Conservation (phyloP, 1,140 invertebrate species). For the Neocloeon triangulifer region DNA sequence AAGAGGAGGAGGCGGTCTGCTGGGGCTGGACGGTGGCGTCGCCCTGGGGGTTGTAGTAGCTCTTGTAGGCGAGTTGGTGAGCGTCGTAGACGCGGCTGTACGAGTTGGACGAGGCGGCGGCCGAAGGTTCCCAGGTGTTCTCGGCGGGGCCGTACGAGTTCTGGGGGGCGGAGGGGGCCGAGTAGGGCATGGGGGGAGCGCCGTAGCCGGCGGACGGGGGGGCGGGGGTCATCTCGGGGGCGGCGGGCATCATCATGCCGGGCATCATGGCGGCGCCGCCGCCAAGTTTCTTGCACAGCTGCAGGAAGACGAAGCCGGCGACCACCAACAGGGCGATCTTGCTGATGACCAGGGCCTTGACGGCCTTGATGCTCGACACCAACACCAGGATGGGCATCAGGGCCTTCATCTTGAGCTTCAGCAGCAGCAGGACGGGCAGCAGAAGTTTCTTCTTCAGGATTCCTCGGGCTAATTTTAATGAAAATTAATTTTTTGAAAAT, state of each 20-base stretch:
- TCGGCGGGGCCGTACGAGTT: too few relatives aligned
- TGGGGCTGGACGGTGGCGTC: background rate
- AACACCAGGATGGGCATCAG: constrained; percentile 58
- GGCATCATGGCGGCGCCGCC: constrained; percentile 48
- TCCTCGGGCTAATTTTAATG: constrained; percentile 25
- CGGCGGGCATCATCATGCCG: constrained; percentile 6
- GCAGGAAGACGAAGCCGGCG: constrained; percentile 51
- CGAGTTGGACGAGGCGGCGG: constrained; percentile 16
- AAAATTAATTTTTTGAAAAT: too few relatives aligned
- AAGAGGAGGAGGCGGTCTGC: background rate
- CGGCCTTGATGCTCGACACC: constrained; percentile 51
- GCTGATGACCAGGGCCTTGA: constrained; percentile 59
- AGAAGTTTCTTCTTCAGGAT: constrained; percentile 58
- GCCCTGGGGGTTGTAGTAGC: constrained; percentile 33
- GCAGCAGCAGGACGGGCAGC: constrained; percentile 45
- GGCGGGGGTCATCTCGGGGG: constrained; percentile 25
- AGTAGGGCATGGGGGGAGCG: constrained; percentile 19
- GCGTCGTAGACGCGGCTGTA: constrained; percentile 22
- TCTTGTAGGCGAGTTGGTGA: constrained; percentile 52
- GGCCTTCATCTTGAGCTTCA: constrained; percentile 64
- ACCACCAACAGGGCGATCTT: constrained; percentile 58
- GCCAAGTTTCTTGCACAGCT: constrained; percentile 41
- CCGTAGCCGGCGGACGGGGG: constrained; percentile 38
- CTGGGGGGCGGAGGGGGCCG: constrained; percentile 12
- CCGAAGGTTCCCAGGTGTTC: constrained; percentile 36